Conservation (phyloP, 2,888 invertebrate genomes). For the Chrysina gloriosa region DNA sequence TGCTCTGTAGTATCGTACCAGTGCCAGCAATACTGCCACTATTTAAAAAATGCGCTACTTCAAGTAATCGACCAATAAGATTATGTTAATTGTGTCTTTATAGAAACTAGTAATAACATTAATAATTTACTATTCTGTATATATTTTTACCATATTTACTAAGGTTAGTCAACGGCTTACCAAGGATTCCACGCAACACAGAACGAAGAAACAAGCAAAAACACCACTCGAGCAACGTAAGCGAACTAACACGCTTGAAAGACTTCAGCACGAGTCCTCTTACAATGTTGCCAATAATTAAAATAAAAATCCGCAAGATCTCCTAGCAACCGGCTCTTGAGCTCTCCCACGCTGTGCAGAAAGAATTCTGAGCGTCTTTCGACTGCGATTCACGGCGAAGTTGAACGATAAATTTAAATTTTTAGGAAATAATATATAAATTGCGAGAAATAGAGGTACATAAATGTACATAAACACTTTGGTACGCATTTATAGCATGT, state of each 20-base stretch:
- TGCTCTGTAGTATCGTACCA: too few species aligned
- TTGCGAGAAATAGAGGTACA: neutral
- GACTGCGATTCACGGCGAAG: neutral
- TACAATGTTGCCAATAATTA: slow-evolving; percentile 35
- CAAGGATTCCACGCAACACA: neutral
- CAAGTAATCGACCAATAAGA: too few species aligned
- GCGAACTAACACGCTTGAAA: slow-evolving; percentile 27
- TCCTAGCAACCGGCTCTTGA: slow-evolving; percentile 33
- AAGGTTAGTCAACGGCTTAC: too few species aligned
- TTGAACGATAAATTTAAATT: neutral
- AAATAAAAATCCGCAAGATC: slow-evolving; percentile 34
- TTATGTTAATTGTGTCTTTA: too few species aligned
- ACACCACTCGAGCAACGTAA: slow-evolving; percentile 18
- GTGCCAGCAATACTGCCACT: too few species aligned
- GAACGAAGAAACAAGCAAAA: slow-evolving; percentile 5
- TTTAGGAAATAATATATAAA: slow-evolving; percentile 11
- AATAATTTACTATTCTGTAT: too few species aligned
- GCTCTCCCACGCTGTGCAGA: slow-evolving; percentile 18
- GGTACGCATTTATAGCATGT: neutral
- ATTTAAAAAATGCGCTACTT: too few species aligned
- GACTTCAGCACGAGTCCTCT: slow-evolving; percentile 29
- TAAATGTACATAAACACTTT: neutral
- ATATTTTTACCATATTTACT: too few species aligned
- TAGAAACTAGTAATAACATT: too few species aligned
- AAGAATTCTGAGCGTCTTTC: slow-evolving; percentile 6